Evolutionary conservation across 2,888 invertebrate species (phyloP).

Genomic region (Dione vanillae): DNA sequence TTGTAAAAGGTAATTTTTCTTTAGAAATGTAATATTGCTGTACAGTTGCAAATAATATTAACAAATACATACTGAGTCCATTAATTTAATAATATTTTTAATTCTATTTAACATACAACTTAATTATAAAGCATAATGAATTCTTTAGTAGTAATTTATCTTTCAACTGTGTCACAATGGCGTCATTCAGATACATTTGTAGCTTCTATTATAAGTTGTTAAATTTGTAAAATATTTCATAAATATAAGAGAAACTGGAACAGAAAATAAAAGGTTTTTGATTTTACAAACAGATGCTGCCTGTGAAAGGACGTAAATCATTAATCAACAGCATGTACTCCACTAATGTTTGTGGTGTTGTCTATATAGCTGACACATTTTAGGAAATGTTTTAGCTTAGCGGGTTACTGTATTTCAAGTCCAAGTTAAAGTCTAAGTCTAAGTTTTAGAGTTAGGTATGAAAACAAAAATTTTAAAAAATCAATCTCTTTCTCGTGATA

Average conservation of each 20-base stretch:
- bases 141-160: not conserved
- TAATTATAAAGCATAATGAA: no score
- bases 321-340: constrained; percentile 10
- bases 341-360: not conserved
- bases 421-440: no score
- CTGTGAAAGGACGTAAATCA: constrained; percentile 10
- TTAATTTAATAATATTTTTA: no score
- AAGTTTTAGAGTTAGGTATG: no score
- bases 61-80: no score
- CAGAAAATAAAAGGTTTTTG: constrained; percentile 7
- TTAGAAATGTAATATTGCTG: constrained; percentile 1
- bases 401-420: not conserved
- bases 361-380: constrained; percentile 8
- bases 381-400: not conserved
- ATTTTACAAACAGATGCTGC: constrained; percentile 21
- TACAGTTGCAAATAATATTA: not conserved
- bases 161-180: not conserved
- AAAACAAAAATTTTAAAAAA: no score
- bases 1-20: constrained; percentile 16
- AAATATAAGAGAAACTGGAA: constrained; percentile 7
- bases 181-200: constrained; percentile 4
- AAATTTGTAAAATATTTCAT: constrained; percentile 5
- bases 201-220: not conserved
- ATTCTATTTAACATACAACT: no score
- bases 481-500: no score